Conservation (phyloP, 1,140 invertebrate species). For the Temnothorax longispinosus region DNA sequence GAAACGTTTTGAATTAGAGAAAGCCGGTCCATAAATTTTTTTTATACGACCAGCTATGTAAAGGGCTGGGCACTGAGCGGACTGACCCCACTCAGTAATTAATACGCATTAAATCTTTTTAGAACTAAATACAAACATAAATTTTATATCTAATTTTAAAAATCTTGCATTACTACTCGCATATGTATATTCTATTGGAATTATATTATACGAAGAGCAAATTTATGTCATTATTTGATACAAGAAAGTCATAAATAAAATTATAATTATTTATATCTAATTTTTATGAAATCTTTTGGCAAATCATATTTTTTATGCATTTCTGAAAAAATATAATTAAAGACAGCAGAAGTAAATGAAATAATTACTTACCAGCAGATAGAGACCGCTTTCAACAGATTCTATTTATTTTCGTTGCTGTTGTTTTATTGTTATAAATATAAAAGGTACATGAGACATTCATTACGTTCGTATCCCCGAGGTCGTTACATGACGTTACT, state of each 20-base stretch:
- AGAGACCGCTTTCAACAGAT: neutral
- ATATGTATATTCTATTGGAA: neutral
- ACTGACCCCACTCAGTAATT: too few relatives aligned
- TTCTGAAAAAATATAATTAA: neutral
- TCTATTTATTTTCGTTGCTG: conserved; percentile 34
- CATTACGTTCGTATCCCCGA: conserved; percentile 61
- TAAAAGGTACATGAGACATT: conserved; percentile 60
- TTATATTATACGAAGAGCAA: neutral
- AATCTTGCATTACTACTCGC: neutral
- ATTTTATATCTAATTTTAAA: neutral
- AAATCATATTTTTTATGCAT: neutral
- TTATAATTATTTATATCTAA: neutral
- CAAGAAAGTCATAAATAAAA: neutral
- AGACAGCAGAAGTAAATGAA: neutral
- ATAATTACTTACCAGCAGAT: neutral
- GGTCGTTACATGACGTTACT: conserved; percentile 55
- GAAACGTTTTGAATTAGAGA: too few relatives aligned
- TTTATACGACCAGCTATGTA: too few relatives aligned
- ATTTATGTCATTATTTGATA: neutral
- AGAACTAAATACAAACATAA: neutral
- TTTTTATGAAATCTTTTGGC: neutral
- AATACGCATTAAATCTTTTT: neutral
- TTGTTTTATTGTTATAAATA: conserved; percentile 59
- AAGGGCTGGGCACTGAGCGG: too few relatives aligned
- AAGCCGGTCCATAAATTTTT: too few relatives aligned